Evolutionary conservation across 2,888 invertebrate genomes (phyloP).

Genomic region (Spialia ferax): DNA sequence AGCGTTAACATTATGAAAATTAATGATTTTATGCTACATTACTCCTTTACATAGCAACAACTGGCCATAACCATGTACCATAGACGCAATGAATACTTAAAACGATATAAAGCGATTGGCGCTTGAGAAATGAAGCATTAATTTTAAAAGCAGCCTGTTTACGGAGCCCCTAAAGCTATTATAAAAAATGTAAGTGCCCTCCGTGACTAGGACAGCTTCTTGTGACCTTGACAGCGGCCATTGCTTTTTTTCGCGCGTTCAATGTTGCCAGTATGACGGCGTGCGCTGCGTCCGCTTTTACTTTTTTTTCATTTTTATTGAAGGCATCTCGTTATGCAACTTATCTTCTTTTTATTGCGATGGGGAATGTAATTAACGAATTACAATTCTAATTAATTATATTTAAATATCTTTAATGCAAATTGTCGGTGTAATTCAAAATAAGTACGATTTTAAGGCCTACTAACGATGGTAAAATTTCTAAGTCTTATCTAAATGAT

Average conservation of each 20-base stretch:
- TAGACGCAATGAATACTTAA: conserved; percentile 48
- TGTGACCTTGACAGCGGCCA: conserved; percentile 82
- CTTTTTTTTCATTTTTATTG: conserved; percentile 68
- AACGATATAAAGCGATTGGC: conserved; percentile 44
- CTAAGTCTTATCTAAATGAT: neutral
- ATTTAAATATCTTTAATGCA: conserved; percentile 23
- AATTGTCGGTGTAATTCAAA: neutral
- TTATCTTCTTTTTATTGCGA: conserved; percentile 54
- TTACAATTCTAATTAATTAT: conserved; percentile 47
- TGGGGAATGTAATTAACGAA: conserved; percentile 48
- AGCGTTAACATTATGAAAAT: conserved; percentile 49
- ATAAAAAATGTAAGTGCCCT: conserved; percentile 82
- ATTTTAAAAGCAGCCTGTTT: conserved; percentile 60
- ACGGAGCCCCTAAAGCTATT: conserved; percentile 64
- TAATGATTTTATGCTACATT: conserved; percentile 52
- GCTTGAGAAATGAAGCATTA: conserved; percentile 50
- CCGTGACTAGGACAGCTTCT: conserved; percentile 85
- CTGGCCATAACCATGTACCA: conserved; percentile 43
- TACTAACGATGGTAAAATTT: neutral
- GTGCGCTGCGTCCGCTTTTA: conserved; percentile 69
- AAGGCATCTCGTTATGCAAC: conserved; percentile 76
- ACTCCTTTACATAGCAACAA: conserved; percentile 46
- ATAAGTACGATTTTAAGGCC: neutral
- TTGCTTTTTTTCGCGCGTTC: conserved; percentile 82
- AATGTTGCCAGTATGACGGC: conserved; percentile 81